phyloP scores from a whole-genome alignment of 2,113 vertebrate genomes.

The Equus przewalskii region DNA sequence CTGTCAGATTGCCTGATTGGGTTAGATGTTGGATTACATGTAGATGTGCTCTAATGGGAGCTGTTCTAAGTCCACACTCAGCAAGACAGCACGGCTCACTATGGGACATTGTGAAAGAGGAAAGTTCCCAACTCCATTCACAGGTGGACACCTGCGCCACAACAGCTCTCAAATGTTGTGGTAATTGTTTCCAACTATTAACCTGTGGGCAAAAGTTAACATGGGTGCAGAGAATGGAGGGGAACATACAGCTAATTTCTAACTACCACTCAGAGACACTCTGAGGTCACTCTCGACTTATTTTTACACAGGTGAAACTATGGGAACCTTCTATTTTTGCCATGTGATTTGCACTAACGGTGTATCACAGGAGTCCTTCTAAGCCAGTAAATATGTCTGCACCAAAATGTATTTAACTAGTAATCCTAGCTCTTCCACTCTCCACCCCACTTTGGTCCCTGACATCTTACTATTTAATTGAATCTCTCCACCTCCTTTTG shows the following conservation, averaged over 20 bases:
- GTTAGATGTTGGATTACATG: not conserved
- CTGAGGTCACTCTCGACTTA: not conserved
- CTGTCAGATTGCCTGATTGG: not conserved
- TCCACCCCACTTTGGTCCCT: not conserved
- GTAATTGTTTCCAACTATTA: not conserved
- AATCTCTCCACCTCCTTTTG: constrained; percentile 39
- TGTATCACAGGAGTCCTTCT: not conserved
- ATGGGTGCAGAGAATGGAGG: not conserved
- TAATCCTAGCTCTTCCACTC: not conserved
- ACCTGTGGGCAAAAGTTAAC: not conserved
- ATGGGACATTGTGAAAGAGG: not conserved
- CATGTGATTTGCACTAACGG: not conserved
- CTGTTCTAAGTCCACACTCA: not conserved
- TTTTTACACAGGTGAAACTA: constrained; percentile 22
- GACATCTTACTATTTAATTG: constrained; percentile 15
- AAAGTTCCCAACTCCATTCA: not conserved
- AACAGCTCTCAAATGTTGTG: not conserved
- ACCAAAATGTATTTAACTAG: not conserved
- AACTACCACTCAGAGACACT: not conserved
- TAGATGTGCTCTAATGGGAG: not conserved
- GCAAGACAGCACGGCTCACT: not conserved
- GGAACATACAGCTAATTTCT: not conserved
- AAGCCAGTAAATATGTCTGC: not conserved
- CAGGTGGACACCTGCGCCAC: not conserved
- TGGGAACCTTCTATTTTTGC: constrained; percentile 22